phyloP scores from a whole-genome alignment of 2,797 vertebrate genomes.

The Denticeps clupeoides region DNA sequence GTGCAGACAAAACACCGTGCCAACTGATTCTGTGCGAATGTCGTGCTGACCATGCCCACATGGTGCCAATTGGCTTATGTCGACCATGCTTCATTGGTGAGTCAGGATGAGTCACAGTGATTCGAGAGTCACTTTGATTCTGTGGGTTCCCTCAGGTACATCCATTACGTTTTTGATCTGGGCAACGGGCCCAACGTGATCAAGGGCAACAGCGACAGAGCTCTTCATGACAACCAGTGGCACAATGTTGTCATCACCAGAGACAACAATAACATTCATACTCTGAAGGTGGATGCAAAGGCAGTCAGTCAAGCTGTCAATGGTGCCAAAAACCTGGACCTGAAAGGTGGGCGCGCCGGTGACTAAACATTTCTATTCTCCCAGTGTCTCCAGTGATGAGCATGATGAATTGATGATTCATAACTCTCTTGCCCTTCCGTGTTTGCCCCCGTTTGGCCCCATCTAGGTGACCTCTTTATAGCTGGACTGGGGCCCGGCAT shows the following conservation, averaged over 20 bases:
- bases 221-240: slow-evolving; percentile 98
- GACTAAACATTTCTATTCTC: too few species aligned
- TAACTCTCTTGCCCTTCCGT: too few species aligned
- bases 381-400: not conserved
- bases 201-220: slow-evolving; percentile 86
- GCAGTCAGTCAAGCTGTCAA: slow-evolving; percentile 91
- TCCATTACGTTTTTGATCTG: slow-evolving; percentile 93
- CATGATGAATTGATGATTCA: not conserved
- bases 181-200: slow-evolving; percentile 95
- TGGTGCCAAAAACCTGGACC: slow-evolving; percentile 94
- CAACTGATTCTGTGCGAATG: too few species aligned
- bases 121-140: slow-evolving; percentile 1
- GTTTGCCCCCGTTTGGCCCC: too few species aligned
- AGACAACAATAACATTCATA: slow-evolving; percentile 95
- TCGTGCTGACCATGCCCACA: too few species aligned
- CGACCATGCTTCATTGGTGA: too few species aligned
- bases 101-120: slow-evolving; percentile 35
- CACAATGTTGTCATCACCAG: slow-evolving; percentile 93
- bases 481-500: slow-evolving; percentile 88
- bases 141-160: slow-evolving; percentile 58
- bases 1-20: too few species aligned
- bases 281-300: slow-evolving; percentile 85
- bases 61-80: too few species aligned
- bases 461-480: slow-evolving; percentile 86
- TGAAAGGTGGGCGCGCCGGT: slow-evolving; percentile 56